Evolutionary conservation across 2,113 vertebrate genomes (phyloP).

Genomic region (Alligator mississippiensis): DNA sequence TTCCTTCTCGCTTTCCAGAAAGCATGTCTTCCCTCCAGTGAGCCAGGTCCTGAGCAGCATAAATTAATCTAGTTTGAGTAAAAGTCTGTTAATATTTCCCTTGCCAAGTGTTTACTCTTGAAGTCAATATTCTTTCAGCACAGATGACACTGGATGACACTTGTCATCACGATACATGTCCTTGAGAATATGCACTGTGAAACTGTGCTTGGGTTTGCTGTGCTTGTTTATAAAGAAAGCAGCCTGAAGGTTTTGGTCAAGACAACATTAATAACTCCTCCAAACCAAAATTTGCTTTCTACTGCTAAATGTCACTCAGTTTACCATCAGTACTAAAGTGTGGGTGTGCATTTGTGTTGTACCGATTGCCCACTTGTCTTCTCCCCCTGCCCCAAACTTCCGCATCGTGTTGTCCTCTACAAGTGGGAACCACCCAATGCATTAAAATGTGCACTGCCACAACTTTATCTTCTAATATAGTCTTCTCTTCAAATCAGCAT

Average conservation of each 20-base stretch:
- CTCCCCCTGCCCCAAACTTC: background rate
- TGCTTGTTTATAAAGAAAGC: rapidly evolving
- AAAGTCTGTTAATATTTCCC: conserved; percentile 7
- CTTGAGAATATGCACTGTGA: conserved; percentile 26
- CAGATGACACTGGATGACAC: conserved; percentile 22
- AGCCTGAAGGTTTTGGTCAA: background rate
- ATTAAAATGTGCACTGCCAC: background rate
- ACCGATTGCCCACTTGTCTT: background rate
- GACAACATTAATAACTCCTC: rapidly evolving
- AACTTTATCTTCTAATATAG: background rate
- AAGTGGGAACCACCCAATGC: background rate
- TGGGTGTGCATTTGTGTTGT: rapidly evolving
- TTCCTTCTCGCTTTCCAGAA: conserved; percentile 49
- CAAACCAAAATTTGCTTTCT: rapidly evolving
- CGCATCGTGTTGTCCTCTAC: rapidly evolving
- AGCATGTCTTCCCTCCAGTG: background rate
- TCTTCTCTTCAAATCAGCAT: background rate
- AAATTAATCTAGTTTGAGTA: conserved; percentile 56
- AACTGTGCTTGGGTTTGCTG: background rate
- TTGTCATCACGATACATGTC: background rate
- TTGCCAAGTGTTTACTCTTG: conserved; percentile 45
- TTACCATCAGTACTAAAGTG: background rate
- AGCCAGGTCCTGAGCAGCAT: conserved; percentile 11
- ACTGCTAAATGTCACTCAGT: rapidly evolving
- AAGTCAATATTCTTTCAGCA: conserved; percentile 9